Percentiles rank a stretch among this genome's conserved stretches.
These are phyloP conservation scores for Thaumetopoea pityocampa DNA, from an alignment of 1,140 invertebrate species.

Conservation along the genomic window DNA sequence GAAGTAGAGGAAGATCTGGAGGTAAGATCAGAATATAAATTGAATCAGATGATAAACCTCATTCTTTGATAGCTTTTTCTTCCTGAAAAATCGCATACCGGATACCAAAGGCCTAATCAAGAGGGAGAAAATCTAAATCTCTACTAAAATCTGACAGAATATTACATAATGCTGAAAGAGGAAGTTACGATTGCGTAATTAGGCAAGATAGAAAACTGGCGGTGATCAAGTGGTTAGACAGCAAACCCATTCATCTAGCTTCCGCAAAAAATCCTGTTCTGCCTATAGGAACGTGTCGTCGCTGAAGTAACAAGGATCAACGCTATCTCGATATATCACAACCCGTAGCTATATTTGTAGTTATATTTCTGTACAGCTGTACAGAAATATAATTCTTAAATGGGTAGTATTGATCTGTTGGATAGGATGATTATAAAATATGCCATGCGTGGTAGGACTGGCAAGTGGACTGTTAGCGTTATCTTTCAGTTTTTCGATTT, in stretches of 20 bases:
- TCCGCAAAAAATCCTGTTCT: background rate
- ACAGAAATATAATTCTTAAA: background rate
- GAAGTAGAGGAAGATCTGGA: too few relatives aligned
- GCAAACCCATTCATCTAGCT: background rate
- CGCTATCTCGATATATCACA: background rate
- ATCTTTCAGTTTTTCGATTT: background rate
- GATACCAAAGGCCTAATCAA: background rate
- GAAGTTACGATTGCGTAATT: background rate
- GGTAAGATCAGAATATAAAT: too few relatives aligned
- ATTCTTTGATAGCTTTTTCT: background rate
- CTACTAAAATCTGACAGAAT: background rate
- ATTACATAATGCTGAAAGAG: background rate
- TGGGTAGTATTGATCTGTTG: background rate
- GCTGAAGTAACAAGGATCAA: background rate
- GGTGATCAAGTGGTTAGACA: background rate
- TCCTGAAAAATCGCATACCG: background rate
- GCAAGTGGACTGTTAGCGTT: background rate
- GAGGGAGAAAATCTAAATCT: background rate
- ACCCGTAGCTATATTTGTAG: background rate
- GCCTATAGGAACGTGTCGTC: background rate
- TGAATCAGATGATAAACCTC: constrained; percentile 2
- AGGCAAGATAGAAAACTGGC: background rate
- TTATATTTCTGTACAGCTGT: too few relatives aligned
- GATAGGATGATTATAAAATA: background rate
- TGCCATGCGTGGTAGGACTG: background rate